Base-by-base conservation (phyloP, 1,140 invertebrate species). In the Orchesella cincta region DNA sequence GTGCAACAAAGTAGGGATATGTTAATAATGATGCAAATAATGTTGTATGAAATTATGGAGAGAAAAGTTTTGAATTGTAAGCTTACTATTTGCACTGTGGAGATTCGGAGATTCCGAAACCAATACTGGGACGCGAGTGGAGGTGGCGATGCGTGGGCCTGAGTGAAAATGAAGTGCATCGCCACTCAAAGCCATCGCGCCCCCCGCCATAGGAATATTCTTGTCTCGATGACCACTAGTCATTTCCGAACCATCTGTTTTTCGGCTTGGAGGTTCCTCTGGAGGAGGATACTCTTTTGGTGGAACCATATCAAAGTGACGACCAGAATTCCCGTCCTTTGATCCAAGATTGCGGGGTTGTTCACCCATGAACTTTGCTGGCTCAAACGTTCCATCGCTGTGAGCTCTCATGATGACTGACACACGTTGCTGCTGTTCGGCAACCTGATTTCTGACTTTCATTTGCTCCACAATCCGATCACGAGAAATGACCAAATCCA, bases 361-460 rank as follows among this genome's bases (percentile, higher is more conserved):
- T 46, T 73, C 31, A 0, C 73, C 62, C 62, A 29, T 12, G 31
- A 70, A 39, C 35, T 71, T 39, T 14, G 35, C 64, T 29, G 64
- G 79, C 23, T 81, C 80, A 31, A 76, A 80, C 0, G 79, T 83
- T n/a, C 79, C 81, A 74, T 83, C 80, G n/a, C 76, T 78, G 52
- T 77, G 83, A n/a, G 84, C 84, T 39, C 80, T 79, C 76, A 84
- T 83, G 35, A 85, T 85, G 18, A 85, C 85, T 20, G 84, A 85
- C 26, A 84, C 83, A 54, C 84, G 82, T 33, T 36, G 67, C 29
- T 34, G 26, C 31, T 36, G 34, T 8, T 28, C 12, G 8, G 16
- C 5, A 8, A 31, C 5, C 18, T 71, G 8, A 1, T 71, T 23
- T 33, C 18, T 18, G 14, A 12, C 5, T 5, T n/a, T 14, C 14